These are phyloP conservation scores for Caenorhabditis macrosperma DNA, from an alignment of 2,888 invertebrate genomes.

Conservation along the genomic window DNA sequence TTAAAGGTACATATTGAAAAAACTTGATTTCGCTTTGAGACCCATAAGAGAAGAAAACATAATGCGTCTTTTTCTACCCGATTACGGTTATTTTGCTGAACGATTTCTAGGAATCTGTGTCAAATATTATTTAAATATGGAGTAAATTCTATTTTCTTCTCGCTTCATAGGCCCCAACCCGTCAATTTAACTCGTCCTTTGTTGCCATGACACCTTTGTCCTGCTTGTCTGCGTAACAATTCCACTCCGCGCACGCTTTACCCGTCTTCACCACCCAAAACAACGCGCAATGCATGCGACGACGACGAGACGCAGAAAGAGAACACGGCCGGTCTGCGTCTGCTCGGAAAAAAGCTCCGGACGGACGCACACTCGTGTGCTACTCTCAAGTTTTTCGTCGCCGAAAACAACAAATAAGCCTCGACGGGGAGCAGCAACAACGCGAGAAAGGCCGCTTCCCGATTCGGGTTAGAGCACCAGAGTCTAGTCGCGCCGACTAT, in stretches of 20 bases:
- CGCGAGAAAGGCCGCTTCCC: slow-evolving; percentile 17
- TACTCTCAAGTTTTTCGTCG: slow-evolving; percentile 51
- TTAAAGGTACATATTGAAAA: too few species aligned
- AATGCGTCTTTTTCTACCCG: too few species aligned
- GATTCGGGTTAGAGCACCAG: not conserved
- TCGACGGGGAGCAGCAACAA: slow-evolving; percentile 37
- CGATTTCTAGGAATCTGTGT: too few species aligned
- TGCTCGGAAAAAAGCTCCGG: slow-evolving; percentile 8
- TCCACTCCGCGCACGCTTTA: not conserved
- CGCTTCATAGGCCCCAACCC: too few species aligned
- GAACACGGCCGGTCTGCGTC: slow-evolving; percentile 43
- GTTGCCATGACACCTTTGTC: not conserved
- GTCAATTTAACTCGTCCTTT: not conserved
- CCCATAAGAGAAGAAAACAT: too few species aligned
- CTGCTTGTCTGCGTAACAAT: not conserved
- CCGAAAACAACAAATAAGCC: slow-evolving; percentile 51
- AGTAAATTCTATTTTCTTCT: too few species aligned
- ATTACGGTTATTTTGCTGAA: too few species aligned
- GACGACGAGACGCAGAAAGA: slow-evolving; percentile 25
- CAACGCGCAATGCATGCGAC: not conserved
- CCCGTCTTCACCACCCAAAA: not conserved
- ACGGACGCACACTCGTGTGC: slow-evolving; percentile 34
- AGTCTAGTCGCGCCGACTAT: not conserved
- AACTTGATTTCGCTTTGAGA: too few species aligned
- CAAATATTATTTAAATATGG: too few species aligned